phyloP scores from a whole-genome alignment of 2,888 invertebrate genomes.

The Parnassius glacialis region DNA sequence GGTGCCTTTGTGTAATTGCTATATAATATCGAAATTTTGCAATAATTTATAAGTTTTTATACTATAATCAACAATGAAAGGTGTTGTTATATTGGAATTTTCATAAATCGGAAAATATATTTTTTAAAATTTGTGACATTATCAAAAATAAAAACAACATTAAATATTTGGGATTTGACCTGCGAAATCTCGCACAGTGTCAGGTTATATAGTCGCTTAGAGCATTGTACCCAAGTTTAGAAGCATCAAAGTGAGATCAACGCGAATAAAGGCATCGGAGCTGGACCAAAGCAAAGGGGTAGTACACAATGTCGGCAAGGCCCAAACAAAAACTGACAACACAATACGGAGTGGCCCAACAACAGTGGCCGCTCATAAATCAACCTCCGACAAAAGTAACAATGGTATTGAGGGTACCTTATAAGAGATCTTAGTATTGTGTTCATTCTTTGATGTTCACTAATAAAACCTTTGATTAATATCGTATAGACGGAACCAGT shows the following conservation, averaged over 20 bases:
- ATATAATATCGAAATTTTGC: too few species aligned
- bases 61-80: too few species aligned
- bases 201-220: conserved; percentile 50
- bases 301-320: conserved; percentile 76
- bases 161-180: conserved; percentile 17
- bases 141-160: too few species aligned
- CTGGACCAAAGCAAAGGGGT: conserved; percentile 72
- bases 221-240: conserved; percentile 65
- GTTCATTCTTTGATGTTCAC: conserved; percentile 79
- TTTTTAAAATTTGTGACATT: too few species aligned
- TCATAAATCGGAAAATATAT: too few species aligned
- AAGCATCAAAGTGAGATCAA: conserved; percentile 76
- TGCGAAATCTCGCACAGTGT: conserved; percentile 28
- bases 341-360: conserved; percentile 77
- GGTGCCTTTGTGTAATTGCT: too few species aligned
- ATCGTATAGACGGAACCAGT: conserved; percentile 78
- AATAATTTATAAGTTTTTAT: too few species aligned
- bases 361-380: conserved; percentile 80
- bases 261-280: conserved; percentile 71
- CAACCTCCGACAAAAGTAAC: conserved; percentile 80
- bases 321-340: conserved; percentile 79
- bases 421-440: conserved; percentile 81
- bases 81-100: too few species aligned
- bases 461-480: conserved; percentile 82
- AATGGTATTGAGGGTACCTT: conserved; percentile 81